phyloP scores from a whole-genome alignment of 2,113 vertebrate genomes.

The Micromys minutus region DNA sequence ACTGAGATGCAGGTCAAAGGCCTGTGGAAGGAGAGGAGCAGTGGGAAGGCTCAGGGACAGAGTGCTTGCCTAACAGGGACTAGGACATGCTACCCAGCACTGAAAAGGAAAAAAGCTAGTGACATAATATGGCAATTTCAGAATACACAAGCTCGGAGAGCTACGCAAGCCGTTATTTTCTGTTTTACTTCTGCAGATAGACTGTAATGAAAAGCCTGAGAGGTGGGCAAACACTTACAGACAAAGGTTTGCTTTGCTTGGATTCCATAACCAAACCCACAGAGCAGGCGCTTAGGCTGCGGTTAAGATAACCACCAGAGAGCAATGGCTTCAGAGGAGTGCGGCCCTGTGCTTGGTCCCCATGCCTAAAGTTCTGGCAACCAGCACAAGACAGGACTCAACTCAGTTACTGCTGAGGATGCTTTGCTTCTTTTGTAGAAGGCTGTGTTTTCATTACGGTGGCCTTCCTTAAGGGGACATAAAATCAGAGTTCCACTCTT shows the following conservation, averaged over 20 bases:
- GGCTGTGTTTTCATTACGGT: neutral
- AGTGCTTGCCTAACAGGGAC: neutral
- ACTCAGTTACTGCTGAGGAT: neutral
- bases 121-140: neutral
- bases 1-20: neutral
- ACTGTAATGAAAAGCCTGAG: neutral
- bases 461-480: neutral
- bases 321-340: too few relatives aligned
- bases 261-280: neutral
- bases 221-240: neutral
- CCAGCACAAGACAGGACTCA: neutral
- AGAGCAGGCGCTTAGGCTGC: too few relatives aligned
- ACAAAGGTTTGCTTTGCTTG: neutral
- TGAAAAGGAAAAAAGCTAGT: neutral
- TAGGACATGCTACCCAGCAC: neutral
- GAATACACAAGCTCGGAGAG: neutral
- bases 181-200: neutral
- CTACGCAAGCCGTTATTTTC: neutral
- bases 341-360: neutral
- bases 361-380: neutral
- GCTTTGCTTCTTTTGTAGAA: neutral
- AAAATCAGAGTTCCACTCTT: neutral
- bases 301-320: neutral
- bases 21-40: neutral
- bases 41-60: too few relatives aligned